These are phyloP conservation scores for Tetramorium alpestre DNA, from an alignment of 1,140 invertebrate genomes.

Conservation along the genomic window DNA sequence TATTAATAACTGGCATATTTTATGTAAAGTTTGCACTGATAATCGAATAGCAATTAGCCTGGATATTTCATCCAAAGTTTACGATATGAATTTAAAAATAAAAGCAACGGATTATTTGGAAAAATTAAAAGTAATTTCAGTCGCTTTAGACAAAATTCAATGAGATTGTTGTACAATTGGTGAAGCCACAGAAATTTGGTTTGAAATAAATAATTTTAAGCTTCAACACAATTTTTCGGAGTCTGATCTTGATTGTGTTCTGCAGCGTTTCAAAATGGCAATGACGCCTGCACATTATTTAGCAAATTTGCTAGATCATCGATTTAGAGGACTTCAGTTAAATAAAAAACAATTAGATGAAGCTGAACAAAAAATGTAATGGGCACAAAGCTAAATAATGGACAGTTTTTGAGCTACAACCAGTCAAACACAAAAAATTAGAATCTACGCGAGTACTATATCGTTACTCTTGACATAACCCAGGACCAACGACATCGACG, in stretches of 20 bases:
- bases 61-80: conserved; percentile 25
- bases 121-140: conserved; percentile 44
- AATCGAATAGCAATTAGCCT: conserved; percentile 5
- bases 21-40: conserved; percentile 17
- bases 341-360: conserved; percentile 28
- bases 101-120: conserved; percentile 26
- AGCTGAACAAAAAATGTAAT: too few relatives aligned
- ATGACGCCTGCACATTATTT: conserved; percentile 43
- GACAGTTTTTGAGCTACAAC: too few relatives aligned
- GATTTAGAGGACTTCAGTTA: conserved; percentile 25
- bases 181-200: conserved; percentile 28
- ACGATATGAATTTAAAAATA: conserved; percentile 19
- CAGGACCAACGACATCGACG: too few relatives aligned
- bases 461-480: too few relatives aligned
- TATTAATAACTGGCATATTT: conserved; percentile 31
- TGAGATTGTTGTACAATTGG: conserved; percentile 32
- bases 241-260: not conserved
- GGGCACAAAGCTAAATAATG: too few relatives aligned
- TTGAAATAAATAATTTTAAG: conserved; percentile 2
- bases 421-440: too few relatives aligned
- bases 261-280: conserved; percentile 17
- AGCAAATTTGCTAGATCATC: conserved; percentile 26
- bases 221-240: not conserved
- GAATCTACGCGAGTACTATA: too few relatives aligned
- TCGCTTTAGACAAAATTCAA: conserved; percentile 47